phyloP scores from a whole-genome alignment of 2,797 vertebrate genomes.

The Hoplostethus atlanticus region DNA sequence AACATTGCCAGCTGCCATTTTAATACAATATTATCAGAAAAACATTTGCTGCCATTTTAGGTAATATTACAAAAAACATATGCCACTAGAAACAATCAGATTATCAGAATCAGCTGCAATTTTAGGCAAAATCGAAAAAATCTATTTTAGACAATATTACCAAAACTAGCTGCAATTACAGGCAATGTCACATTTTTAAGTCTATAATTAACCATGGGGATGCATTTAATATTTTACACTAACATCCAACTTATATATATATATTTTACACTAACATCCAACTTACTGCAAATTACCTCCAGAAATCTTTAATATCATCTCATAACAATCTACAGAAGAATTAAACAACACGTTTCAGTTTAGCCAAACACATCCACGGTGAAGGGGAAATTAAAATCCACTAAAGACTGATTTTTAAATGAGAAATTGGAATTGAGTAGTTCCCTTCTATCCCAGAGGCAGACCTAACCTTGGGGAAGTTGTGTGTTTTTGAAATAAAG shows the following conservation, averaged over 20 bases:
- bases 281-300: constrained; percentile 27
- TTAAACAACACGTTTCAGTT: constrained; percentile 18
- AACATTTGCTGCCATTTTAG: not conserved
- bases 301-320: constrained; percentile 37
- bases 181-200: not conserved
- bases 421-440: too few relatives aligned
- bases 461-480: not conserved
- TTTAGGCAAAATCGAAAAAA: too few relatives aligned
- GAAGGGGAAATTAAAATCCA: too few relatives aligned
- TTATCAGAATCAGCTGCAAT: too few relatives aligned
- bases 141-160: too few relatives aligned
- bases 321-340: constrained; percentile 38
- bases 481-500: too few relatives aligned
- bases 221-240: constrained; percentile 32
- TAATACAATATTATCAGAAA: too few relatives aligned
- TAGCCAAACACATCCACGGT: constrained; percentile 27
- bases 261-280: constrained; percentile 1
- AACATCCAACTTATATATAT: not conserved
- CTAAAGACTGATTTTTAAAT: too few relatives aligned
- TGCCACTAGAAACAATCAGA: too few relatives aligned
- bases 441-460: too few relatives aligned
- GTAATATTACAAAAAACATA: too few relatives aligned
- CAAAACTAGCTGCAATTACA: not conserved
- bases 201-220: constrained; percentile 6
- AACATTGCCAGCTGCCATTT: too few relatives aligned